These are phyloP conservation scores for Pterocles burchelli DNA, from an alignment of 2,113 vertebrate genomes.

Conservation along the genomic window DNA sequence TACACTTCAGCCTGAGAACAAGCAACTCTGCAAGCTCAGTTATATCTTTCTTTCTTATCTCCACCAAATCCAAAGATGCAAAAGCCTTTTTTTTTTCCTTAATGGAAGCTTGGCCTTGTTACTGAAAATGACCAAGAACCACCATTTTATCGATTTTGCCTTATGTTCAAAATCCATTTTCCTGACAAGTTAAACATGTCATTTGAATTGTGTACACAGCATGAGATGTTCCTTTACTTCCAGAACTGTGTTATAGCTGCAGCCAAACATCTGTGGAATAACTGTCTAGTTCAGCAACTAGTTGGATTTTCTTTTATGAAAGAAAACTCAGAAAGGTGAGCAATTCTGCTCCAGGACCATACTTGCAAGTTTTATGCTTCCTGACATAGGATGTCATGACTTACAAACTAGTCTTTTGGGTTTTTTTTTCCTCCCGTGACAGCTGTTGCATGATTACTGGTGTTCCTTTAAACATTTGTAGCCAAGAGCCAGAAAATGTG, in stretches of 20 bases:
- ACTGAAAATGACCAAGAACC: background rate
- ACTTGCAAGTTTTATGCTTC: background rate
- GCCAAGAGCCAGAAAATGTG: background rate
- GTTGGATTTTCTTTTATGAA: background rate
- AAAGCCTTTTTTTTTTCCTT: background rate
- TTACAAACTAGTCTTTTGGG: background rate
- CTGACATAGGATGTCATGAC: background rate
- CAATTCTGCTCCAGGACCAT: background rate
- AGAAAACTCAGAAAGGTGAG: background rate
- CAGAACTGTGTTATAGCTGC: background rate
- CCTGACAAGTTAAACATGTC: background rate
- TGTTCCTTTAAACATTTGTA: background rate
- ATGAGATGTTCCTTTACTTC: background rate
- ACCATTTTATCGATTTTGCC: background rate
- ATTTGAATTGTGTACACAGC: background rate
- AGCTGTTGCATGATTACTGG: background rate
- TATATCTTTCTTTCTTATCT: background rate
- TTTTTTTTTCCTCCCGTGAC: background rate
- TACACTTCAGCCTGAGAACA: background rate
- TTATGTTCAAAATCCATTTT: conserved; percentile 1
- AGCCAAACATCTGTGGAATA: conserved; percentile 17
- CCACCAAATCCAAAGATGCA: background rate
- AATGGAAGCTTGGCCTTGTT: background rate
- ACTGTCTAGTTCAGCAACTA: background rate
- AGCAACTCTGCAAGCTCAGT: background rate